Conservation (phyloP, 2,797 vertebrate species). For the Atherinosoma microstoma region DNA sequence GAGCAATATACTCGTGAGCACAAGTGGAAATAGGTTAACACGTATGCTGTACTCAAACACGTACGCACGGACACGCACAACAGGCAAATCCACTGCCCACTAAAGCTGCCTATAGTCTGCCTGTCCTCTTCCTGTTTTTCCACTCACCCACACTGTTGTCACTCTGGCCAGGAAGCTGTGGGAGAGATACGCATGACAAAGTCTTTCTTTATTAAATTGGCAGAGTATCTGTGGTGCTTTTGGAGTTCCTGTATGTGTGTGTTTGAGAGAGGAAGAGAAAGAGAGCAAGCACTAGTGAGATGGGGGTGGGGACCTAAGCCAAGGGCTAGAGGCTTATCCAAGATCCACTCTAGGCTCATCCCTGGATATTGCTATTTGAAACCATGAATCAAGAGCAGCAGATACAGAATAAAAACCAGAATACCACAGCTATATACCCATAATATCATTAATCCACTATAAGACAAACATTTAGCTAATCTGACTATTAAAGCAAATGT, state of each 20-base stretch:
- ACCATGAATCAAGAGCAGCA: constrained; percentile 71
- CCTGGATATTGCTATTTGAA: constrained; percentile 79
- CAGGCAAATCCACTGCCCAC: constrained; percentile 64
- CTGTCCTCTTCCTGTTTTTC: constrained; percentile 86
- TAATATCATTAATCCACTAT: constrained; percentile 28
- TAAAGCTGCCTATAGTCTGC: constrained; percentile 63
- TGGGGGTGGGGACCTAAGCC: constrained; percentile 79
- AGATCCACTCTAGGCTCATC: constrained; percentile 79
- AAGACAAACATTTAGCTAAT: constrained; percentile 13
- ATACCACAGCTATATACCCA: constrained; percentile 30
- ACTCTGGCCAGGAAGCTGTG: constrained; percentile 83
- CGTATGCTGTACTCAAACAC: constrained; percentile 56
- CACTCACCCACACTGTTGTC: constrained; percentile 83
- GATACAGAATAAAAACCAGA: constrained; percentile 56
- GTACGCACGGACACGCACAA: constrained; percentile 39
- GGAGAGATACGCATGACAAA: constrained; percentile 83
- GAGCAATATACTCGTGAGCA: constrained; percentile 67
- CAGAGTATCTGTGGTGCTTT: constrained; percentile 74
- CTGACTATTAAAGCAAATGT: neutral
- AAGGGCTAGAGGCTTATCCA: constrained; percentile 79
- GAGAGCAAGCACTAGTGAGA: constrained; percentile 57
- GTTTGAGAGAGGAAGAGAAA: constrained; percentile 36
- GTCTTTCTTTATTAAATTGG: constrained; percentile 85
- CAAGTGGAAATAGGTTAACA: constrained; percentile 57
- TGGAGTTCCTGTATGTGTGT: constrained; percentile 60